Base-by-base conservation (phyloP, 37 sponge, comb jelly and placozoan genomes). In the Eunapius fragilis region DNA sequence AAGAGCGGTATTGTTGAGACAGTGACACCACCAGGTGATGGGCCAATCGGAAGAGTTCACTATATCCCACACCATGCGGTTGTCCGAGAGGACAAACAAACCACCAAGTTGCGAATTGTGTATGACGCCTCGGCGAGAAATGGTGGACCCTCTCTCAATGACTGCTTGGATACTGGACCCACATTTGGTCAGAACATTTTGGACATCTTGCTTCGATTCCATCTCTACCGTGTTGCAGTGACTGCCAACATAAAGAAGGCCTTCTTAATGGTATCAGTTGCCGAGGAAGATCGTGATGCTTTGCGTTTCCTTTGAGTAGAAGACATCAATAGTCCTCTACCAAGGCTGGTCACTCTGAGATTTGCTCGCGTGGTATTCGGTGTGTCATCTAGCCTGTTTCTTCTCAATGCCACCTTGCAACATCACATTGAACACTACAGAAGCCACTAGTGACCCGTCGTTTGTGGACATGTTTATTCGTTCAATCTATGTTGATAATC, bases 1-100 rank as follows among this genome's bases (percentile, higher is more conserved):
- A 71, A 31, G 3, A 78, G 36, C 49, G 86, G 48, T 27, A 78
- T 86, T 48, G 47, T 77, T 25, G 86, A 78, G 79, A 25, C 47
- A 33, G 86, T 71, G 2, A 30, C 31, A 19, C 3, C n/a, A n/a
- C n/a, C n/a, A n/a, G n/a, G 14, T 14, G 67, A 30, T 13, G 73
- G 31, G 10, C 72, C 10, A 34, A 77, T 71, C n/a, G 19, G 28
- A n/a, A n/a, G n/a, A n/a, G n/a, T n/a, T n/a, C n/a, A n/a, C n/a
- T n/a, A n/a, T n/a, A n/a, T n/a, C n/a, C n/a, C n/a, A n/a, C 86
- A 86, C 33, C 86, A 86, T 37, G 86, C 33, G 5, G 86, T 78
- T 9, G 36, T 86, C 26, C 71, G 80, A 14, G 17, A 17, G n/a
- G 80, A 78, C n/a, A n/a, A n/a, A n/a, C n/a, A n/a, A n/a, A n/a